Conservation (phyloP, 2,797 vertebrate species). For the Platalea minor region DNA sequence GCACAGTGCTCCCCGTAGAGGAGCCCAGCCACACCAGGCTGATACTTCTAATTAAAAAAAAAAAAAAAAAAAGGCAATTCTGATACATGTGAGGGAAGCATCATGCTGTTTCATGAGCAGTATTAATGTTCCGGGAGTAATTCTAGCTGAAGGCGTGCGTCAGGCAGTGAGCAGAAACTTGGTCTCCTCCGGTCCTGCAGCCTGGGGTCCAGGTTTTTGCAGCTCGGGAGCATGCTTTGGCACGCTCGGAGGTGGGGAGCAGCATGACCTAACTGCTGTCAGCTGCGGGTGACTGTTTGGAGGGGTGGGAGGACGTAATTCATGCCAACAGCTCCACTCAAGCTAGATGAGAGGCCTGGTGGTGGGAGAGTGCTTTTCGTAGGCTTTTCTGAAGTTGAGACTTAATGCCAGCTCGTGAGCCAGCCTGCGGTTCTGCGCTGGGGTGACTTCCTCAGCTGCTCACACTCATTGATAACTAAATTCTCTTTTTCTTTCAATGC, state of each 20-base stretch:
- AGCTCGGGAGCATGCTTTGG: background rate
- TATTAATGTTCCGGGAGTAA: background rate
- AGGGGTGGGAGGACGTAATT: background rate
- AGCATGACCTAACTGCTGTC: background rate
- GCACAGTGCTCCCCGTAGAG: background rate
- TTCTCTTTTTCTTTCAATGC: background rate
- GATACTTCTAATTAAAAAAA: background rate
- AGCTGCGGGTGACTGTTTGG: background rate
- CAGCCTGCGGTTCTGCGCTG: background rate
- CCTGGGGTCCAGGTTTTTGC: background rate
- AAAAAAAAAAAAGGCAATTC: background rate
- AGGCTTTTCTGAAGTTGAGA: background rate
- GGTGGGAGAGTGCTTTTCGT: background rate
- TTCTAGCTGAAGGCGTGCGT: background rate
- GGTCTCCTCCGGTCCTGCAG: background rate
- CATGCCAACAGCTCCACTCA: background rate
- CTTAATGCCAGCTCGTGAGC: background rate
- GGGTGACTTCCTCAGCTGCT: background rate
- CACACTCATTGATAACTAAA: background rate
- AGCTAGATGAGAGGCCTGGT: background rate
- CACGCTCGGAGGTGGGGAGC: background rate
- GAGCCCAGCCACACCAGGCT: background rate
- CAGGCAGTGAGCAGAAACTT: background rate
- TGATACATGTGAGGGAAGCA: background rate
- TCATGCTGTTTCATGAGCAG: background rate